Conservation (phyloP, 2,113 vertebrate genomes). For the Cricetomys ansorgei region DNA sequence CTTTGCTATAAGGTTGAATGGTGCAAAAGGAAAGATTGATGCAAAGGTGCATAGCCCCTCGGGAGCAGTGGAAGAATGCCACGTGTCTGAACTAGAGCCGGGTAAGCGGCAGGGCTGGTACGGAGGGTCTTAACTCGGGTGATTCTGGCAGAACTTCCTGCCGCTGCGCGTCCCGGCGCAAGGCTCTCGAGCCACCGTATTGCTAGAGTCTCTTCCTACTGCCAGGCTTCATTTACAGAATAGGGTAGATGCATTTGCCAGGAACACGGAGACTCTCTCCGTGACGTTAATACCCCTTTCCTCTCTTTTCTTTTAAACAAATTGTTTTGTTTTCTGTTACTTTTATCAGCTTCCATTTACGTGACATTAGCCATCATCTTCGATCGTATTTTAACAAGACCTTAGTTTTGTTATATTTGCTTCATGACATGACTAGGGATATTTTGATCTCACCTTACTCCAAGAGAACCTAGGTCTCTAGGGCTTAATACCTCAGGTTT, state of each 20-base stretch:
- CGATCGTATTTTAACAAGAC: background rate
- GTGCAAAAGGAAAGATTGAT: constrained; percentile 95
- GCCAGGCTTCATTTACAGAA: background rate
- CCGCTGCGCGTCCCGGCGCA: fast-evolving
- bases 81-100: constrained; percentile 95
- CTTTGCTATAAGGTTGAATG: constrained; percentile 97
- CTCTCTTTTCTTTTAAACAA: background rate
- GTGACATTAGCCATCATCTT: background rate
- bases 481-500: background rate
- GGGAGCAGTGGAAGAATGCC: constrained; percentile 96
- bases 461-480: background rate
- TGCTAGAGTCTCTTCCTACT: background rate
- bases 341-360: constrained; percentile 37
- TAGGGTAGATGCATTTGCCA: background rate
- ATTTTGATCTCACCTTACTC: background rate
- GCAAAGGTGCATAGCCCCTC: constrained; percentile 97
- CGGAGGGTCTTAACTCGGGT: background rate
- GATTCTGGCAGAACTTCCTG: fast-evolving
- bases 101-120: constrained; percentile 86
- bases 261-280: background rate
- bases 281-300: background rate
- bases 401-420: constrained; percentile 2
- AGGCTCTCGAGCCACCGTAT: fast-evolving
- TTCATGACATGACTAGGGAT: background rate
- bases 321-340: constrained; percentile 5